Evolutionary conservation across 2,113 vertebrate genomes (phyloP).

Genomic region (Xiphophorus hellerii): DNA sequence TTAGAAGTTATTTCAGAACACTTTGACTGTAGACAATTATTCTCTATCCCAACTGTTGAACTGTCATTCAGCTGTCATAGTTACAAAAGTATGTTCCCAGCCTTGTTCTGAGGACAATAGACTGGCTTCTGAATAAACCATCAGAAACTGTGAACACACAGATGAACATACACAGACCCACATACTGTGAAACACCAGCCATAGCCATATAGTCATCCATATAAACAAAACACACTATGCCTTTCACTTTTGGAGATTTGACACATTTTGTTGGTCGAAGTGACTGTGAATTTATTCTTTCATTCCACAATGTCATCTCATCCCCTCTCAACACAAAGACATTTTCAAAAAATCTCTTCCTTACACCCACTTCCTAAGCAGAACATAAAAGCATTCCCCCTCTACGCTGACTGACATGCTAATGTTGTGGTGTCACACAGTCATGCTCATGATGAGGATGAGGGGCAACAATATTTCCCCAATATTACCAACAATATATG

Average conservation of each 20-base stretch:
- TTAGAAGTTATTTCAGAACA: constrained; percentile 61
- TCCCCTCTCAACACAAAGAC: constrained; percentile 28
- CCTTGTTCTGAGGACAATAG: constrained; percentile 59
- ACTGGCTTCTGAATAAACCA: constrained; percentile 49
- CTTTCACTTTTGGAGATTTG: constrained; percentile 31
- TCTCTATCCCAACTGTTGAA: constrained; percentile 49
- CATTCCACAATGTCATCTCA: constrained; percentile 25
- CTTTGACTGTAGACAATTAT: constrained; percentile 64
- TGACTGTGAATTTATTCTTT: constrained; percentile 29
- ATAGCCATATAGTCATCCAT: constrained; percentile 4
- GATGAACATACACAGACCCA: constrained; percentile 4
- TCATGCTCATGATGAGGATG: constrained; percentile 39
- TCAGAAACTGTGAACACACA: constrained; percentile 15
- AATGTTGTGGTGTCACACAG: constrained; percentile 45
- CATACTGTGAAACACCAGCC: constrained; percentile 12
- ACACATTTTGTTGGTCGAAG: constrained; percentile 21
- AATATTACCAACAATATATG: neutral
- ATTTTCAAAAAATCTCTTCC: constrained; percentile 17
- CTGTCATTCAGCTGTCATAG: constrained; percentile 68
- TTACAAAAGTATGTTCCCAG: constrained; percentile 66
- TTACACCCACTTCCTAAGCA: constrained; percentile 2
- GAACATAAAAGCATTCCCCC: constrained; percentile 26
- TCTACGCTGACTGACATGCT: constrained; percentile 53
- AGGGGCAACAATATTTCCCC: constrained; percentile 43
- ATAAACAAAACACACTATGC: constrained; percentile 27